Base-by-base conservation (phyloP, 2,888 invertebrate species). In the Phaonia tiefii region DNA sequence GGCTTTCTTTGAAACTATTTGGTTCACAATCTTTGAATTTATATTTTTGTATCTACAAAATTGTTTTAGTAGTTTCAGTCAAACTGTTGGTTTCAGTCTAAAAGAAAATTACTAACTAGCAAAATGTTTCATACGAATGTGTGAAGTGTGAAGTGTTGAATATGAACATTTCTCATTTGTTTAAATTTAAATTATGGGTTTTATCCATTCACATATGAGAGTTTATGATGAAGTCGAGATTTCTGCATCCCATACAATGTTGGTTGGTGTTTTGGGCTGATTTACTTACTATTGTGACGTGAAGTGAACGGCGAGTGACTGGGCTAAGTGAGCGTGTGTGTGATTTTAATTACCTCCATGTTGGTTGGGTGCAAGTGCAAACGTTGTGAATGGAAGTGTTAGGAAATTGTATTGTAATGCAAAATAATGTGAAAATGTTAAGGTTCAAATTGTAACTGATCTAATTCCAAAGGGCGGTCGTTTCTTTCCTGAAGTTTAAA, bases 381-480 rank as follows among this genome's bases (percentile, higher is more conserved):
- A 10, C 51, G 4, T 25, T 31, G 31, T 31, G 31, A 31, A 31
- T n/a, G n/a, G n/a, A 31, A 31, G 31, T 31, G 3, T 8, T 3
- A 31, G 31, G 49, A 60, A 70, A 26, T 20, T 76, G 17, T 58
- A 80, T 76, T 80, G 73, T 80, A 80, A 66, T 77, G 66, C 11
- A 71, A 66, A 80, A 70, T 74, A 74, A 74, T 80, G 77, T 70
- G 77, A 80, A 80, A 73, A 74, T 54, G 70, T 74, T 49, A 65
- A 67, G 17, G 15, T n/a, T 25, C 13, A 65, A 65, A 31, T 31
- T 31, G 8, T 5, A 8, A 31, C 31, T 31, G 31, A 3, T 31
- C 31, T 8, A 31, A 74, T 67, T 60, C 25, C 20, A 56, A 71
- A 42, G 37, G 37, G 39, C 49, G 17, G 66, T 51, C 13, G n/a